phyloP scores from a whole-genome alignment of 2,888 invertebrate genomes.

The Hymenopus coronatus region DNA sequence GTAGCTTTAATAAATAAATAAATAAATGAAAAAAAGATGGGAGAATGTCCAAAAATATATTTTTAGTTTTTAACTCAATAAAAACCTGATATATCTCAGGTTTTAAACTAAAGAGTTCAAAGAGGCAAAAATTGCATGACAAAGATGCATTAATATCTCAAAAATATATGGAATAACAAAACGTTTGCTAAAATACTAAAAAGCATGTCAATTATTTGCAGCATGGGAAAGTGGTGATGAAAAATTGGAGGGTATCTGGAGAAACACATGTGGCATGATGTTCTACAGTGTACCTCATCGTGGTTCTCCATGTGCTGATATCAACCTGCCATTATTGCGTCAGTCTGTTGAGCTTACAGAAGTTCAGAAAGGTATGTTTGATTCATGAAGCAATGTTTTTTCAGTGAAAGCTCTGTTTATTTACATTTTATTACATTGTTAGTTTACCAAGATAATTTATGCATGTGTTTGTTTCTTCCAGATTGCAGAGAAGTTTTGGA shows the following conservation, averaged over 20 bases:
- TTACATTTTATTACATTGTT: background rate
- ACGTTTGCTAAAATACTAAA: constrained; percentile 36
- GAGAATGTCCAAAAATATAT: no score
- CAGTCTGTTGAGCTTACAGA: constrained; percentile 76
- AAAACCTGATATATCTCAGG: no score
- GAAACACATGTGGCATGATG: constrained; percentile 45
- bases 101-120: no score
- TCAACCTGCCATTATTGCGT: constrained; percentile 69
- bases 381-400: background rate
- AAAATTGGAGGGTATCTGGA: constrained; percentile 52
- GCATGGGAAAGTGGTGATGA: constrained; percentile 53
- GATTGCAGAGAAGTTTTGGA: constrained; percentile 67
- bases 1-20: no score
- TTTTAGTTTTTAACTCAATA: no score
- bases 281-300: constrained; percentile 71
- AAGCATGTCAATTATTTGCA: constrained; percentile 36
- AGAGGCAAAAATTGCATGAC: no score
- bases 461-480: constrained; percentile 44
- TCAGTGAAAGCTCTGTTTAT: background rate
- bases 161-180: background rate
- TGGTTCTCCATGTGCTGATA: constrained; percentile 74
- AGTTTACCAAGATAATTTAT: background rate
- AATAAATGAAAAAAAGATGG: no score
- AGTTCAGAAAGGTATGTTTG: constrained; percentile 67
- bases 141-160: no score